Evolutionary conservation across 2,888 invertebrate genomes (phyloP).

Genomic region (Melolontha melolontha): DNA sequence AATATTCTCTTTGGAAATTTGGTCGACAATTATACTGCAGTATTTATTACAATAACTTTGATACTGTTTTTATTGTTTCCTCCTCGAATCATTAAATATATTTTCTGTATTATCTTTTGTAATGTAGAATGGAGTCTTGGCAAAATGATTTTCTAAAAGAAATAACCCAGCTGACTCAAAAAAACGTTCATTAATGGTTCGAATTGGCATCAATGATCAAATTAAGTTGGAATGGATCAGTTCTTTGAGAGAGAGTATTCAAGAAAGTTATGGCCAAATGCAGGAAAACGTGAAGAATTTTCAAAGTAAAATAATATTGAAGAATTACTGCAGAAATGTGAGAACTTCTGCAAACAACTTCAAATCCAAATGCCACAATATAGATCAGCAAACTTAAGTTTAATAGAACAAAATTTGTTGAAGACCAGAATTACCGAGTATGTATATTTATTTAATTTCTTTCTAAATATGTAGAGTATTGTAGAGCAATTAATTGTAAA

Average conservation of each 20-base stretch:
- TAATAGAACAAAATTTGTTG: slow-evolving; percentile 51
- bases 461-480: too few relatives aligned
- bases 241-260: slow-evolving; percentile 57
- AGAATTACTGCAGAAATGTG: slow-evolving; percentile 50
- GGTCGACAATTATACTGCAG: too few relatives aligned
- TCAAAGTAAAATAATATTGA: slow-evolving; percentile 71
- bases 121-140: slow-evolving; percentile 6
- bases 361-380: slow-evolving; percentile 53
- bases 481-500: too few relatives aligned
- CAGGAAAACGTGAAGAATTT: slow-evolving; percentile 72
- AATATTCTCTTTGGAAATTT: too few relatives aligned
- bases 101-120: too few relatives aligned
- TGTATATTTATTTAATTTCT: slow-evolving; percentile 35
- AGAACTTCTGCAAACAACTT: slow-evolving; percentile 52
- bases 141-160: slow-evolving; percentile 11
- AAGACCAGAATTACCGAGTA: slow-evolving; percentile 52
- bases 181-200: slow-evolving; percentile 30
- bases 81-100: too few relatives aligned
- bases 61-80: too few relatives aligned
- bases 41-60: too few relatives aligned
- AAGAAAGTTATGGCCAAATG: slow-evolving; percentile 72
- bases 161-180: not conserved
- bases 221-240: slow-evolving; percentile 42
- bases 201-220: slow-evolving; percentile 43
- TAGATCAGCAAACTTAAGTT: slow-evolving; percentile 51